Conservation (phyloP, 23 tunicate genomes). For the Oikopleura dioica region DNA sequence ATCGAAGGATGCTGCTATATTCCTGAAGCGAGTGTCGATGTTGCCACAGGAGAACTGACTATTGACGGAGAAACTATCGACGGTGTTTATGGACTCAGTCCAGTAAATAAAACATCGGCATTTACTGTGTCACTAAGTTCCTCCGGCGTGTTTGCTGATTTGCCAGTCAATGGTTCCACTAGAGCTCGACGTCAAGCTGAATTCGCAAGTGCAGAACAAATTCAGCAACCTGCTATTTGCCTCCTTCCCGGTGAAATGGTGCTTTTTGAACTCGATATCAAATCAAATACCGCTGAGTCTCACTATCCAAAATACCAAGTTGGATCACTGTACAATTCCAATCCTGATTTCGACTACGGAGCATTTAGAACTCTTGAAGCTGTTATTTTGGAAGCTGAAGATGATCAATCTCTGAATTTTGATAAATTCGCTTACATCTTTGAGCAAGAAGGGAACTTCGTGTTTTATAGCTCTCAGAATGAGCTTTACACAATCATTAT, state of each 20-base stretch:
- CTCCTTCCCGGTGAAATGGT: conserved; percentile 43
- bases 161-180: neutral
- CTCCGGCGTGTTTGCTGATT: neutral
- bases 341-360: conserved; percentile 75
- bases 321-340: conserved; percentile 69
- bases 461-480: conserved; percentile 56
- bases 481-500: conserved; percentile 30
- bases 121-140: neutral
- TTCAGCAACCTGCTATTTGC: neutral
- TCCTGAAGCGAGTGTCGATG: neutral
- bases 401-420: neutral
- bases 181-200: neutral
- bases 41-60: neutral
- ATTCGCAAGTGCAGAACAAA: neutral
- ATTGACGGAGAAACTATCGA: neutral
- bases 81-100: neutral
- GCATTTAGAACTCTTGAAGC: conserved; percentile 31
- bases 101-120: neutral
- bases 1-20: neutral
- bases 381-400: neutral
- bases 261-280: conserved; percentile 28
- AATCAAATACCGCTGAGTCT: conserved; percentile 27
- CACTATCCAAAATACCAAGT: conserved; percentile 68
- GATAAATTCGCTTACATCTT: conserved; percentile 74
- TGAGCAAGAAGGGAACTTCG: conserved; percentile 48